Base-by-base conservation (phyloP, 92 coral and sea anemone genomes). In the Phenganax marumi region DNA sequence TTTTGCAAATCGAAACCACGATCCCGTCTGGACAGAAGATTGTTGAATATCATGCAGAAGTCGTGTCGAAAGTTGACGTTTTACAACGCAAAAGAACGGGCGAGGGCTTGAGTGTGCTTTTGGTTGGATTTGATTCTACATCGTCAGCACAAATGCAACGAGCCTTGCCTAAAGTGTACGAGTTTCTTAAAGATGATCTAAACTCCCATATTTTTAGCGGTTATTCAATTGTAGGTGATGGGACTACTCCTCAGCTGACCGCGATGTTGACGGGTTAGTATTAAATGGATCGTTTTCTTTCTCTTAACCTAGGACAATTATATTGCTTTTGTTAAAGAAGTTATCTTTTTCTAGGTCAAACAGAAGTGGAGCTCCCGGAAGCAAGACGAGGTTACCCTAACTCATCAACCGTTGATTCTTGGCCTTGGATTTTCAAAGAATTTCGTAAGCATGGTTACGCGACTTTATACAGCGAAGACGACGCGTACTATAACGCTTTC, bases 361-460 rank as follows among this genome's bases (percentile, higher is more conserved):
- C 91, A 80, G 97, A 92, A 74, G 50, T 79, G 5, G 91, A 91
- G 50, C 89, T 92, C 8, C 97, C 97, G 8, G 97, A 92, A 49
- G 97, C 97, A 19, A 86, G 97, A n/a, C 89, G 97, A 43, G 90
- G 82, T 56, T 90, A 64, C 51, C 76, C 77, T 8, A 90, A 82
- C 23, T 64, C 88, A 25, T 84, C 77, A 13, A 86, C 93, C 8
- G 86, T 93, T 17, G 97, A 93, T 87, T 76, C 81, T 68, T 93
- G 97, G 97, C 97, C 97, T 12, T 92, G 95, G 91, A 85, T 93
- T 49, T 93, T 93, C 84, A 86, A 86, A 81, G 91, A 90, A 10
- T 92, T 89, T 62, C 90, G 89, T 52, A 26, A 89, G 7, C 73
- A 70, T 47, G 97, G 97, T 66, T 93, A 93, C 61, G 93, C 92